phyloP scores from a whole-genome alignment of 2,888 invertebrate genomes.

The Plutella xylostella region DNA sequence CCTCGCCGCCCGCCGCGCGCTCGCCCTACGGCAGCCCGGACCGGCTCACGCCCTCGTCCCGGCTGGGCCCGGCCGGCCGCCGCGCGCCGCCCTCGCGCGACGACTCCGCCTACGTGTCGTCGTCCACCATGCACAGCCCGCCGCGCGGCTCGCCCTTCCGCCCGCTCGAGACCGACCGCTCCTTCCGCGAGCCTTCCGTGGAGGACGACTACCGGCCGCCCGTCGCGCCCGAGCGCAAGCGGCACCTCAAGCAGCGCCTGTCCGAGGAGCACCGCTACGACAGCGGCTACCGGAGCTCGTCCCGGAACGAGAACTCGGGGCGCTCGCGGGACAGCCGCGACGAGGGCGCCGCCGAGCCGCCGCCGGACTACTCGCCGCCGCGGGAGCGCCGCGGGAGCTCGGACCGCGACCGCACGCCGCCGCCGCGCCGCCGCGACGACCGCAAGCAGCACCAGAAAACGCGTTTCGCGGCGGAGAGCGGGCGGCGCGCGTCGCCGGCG shows the following conservation, averaged over 20 bases:
- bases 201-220: conserved; percentile 67
- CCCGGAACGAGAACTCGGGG: conserved; percentile 63
- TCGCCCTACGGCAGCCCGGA: conserved; percentile 56
- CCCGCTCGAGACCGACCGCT: conserved; percentile 52
- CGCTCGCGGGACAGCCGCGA: conserved; percentile 58
- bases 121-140: conserved; percentile 68
- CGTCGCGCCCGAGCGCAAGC: conserved; percentile 75
- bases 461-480: conserved; percentile 68
- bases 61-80: conserved; percentile 51
- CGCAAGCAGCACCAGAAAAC: conserved; percentile 78
- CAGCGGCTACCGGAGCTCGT: conserved; percentile 69
- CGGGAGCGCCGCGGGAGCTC: conserved; percentile 56
- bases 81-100: conserved; percentile 64
- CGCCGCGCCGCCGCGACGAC: conserved; percentile 58
- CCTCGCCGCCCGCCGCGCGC: conserved; percentile 52
- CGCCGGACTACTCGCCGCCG: conserved; percentile 79
- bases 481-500: conserved; percentile 49
- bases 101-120: conserved; percentile 69
- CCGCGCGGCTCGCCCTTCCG: conserved; percentile 64
- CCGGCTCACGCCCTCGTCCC: conserved; percentile 47
- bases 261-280: conserved; percentile 66
- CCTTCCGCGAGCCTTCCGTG: conserved; percentile 61
- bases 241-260: conserved; percentile 66
- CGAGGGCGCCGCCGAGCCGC: conserved; percentile 72
- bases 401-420: conserved; percentile 53